Evolutionary conservation across 2,888 invertebrate species (phyloP).

Genomic region (Hyppa rectilinea): DNA sequence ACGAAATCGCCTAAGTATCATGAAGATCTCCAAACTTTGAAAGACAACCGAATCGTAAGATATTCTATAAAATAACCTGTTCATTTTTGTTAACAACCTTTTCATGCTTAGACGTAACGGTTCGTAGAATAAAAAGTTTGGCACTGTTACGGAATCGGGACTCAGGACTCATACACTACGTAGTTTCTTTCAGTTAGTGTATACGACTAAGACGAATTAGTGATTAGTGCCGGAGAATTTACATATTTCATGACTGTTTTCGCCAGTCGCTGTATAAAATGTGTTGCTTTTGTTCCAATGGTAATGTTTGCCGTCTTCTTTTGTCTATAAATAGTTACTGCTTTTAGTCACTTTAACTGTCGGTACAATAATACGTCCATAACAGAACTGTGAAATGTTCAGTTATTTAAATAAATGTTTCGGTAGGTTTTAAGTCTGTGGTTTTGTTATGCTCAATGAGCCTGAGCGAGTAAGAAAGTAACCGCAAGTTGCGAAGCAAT

Average conservation of each 20-base stretch:
- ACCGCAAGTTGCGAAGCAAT: conserved; percentile 58
- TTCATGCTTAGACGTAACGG: conserved; percentile 24
- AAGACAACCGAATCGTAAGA: conserved; percentile 13
- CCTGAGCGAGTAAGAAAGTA: conserved; percentile 44
- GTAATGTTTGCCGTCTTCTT: background rate
- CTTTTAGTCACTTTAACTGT: conserved; percentile 7
- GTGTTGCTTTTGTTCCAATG: conserved; percentile 7
- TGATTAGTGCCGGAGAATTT: conserved; percentile 28
- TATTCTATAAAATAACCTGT: conserved; percentile 1
- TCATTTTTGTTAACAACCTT: conserved; percentile 20
- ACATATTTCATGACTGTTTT: conserved; percentile 23
- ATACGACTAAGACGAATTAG: conserved; percentile 34
- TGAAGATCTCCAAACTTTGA: conserved; percentile 24
- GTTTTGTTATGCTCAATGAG: conserved; percentile 48
- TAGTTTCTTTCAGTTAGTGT: conserved; percentile 32
- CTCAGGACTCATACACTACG: conserved; percentile 22
- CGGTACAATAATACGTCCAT: conserved; percentile 10
- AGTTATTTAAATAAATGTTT: conserved; percentile 37
- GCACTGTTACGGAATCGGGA: conserved; percentile 3
- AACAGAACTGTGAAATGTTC: conserved; percentile 19
- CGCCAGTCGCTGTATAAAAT: background rate
- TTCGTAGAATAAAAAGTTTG: conserved; percentile 8
- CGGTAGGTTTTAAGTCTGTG: conserved; percentile 30
- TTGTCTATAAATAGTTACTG: conserved; percentile 4
- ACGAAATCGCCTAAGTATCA: conserved; percentile 29